Percentiles rank a stretch among this genome's conserved stretches.
phyloP scores from a whole-genome alignment of 2,888 invertebrate species.

The Synanthedon formicaeformis region DNA sequence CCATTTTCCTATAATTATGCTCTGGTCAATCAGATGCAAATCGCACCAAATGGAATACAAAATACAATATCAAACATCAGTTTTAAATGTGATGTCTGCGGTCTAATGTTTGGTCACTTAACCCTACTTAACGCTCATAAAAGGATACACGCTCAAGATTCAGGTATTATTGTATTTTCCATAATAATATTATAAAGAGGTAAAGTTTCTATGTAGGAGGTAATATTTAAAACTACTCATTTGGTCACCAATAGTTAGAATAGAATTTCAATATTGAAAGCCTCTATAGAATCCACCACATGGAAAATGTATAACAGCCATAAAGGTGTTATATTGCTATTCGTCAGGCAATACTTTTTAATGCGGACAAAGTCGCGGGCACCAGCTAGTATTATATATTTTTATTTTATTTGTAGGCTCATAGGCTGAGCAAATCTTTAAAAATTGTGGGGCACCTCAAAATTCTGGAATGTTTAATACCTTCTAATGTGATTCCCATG shows the following conservation, averaged over 20 bases:
- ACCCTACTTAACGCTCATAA: conserved; percentile 88
- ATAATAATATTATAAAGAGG: no score
- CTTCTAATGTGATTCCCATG: no score
- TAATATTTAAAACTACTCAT: no score
- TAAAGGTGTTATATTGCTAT: no score
- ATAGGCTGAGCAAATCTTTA: neutral
- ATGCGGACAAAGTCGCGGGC: no score
- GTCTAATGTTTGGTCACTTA: conserved; percentile 86
- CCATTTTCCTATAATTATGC: conserved; percentile 86
- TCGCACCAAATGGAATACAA: conserved; percentile 76
- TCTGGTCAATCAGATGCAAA: conserved; percentile 86
- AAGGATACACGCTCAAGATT: conserved; percentile 78
- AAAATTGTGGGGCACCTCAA: no score
- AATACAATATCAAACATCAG: conserved; percentile 85
- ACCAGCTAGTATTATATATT: neutral
- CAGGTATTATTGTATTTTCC: conserved; percentile 33
- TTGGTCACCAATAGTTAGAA: no score
- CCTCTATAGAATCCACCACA: no score
- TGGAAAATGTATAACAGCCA: no score
- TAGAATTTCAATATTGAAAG: no score
- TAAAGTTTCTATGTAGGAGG: neutral
- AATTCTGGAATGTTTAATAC: no score
- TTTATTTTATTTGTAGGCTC: neutral
- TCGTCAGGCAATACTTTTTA: no score
- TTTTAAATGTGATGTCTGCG: conserved; percentile 90